Evolutionary conservation across 2,113 vertebrate species (phyloP).

Genomic region (Myotis brandtii): DNA sequence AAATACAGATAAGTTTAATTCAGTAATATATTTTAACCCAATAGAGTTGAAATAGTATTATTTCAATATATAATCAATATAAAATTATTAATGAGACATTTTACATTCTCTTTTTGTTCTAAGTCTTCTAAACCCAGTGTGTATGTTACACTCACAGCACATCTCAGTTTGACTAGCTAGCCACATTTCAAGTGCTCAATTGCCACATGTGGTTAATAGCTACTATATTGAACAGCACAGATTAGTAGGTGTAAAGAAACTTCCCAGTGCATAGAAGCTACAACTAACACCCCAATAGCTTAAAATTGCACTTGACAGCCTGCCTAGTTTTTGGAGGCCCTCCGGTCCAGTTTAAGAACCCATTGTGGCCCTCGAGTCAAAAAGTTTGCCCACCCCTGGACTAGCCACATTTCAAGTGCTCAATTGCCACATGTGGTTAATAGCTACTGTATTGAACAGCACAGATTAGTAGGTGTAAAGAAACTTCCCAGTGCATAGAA

Average conservation of each 20-base stretch:
- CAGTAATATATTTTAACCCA: constrained; percentile 19
- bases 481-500: background rate
- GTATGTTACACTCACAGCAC: background rate
- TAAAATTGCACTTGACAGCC: background rate
- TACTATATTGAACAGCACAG: background rate
- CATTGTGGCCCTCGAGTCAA: too few species aligned
- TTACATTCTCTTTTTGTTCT: background rate
- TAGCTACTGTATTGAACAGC: background rate
- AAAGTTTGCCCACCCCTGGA: too few species aligned
- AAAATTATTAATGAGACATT: constrained; percentile 3
- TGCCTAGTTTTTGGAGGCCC: background rate
- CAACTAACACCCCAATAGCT: background rate
- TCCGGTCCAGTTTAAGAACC: too few species aligned
- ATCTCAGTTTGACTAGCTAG: background rate
- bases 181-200: background rate
- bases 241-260: background rate
- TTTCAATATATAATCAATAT: constrained; percentile 6
- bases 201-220: background rate
- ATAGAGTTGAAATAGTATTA: background rate
- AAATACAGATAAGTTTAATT: constrained; percentile 30
- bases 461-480: background rate
- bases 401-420: background rate
- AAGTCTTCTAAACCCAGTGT: constrained; percentile 28
- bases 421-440: background rate
- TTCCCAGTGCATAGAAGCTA: background rate